phyloP scores from a whole-genome alignment of 2,113 vertebrate genomes.

The Rhinoderma darwinii region DNA sequence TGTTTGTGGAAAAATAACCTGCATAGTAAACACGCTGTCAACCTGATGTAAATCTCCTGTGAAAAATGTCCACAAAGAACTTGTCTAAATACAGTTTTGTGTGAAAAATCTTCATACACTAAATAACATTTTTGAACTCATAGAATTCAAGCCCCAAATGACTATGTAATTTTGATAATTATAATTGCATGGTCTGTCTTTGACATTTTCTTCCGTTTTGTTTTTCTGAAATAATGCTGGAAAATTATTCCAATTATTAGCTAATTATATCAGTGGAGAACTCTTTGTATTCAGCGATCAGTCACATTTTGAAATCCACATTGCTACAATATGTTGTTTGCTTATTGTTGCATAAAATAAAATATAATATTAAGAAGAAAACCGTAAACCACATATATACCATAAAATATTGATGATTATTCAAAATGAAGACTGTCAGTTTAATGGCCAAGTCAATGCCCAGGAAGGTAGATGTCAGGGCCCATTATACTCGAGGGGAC shows the following conservation, averaged over 20 bases:
- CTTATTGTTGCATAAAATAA: not conserved
- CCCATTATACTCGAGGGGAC: too few species aligned
- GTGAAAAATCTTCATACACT: not conserved
- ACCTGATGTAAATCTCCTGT: not conserved
- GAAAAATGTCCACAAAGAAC: not conserved
- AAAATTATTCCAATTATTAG: constrained; percentile 14
- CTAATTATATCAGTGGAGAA: constrained; percentile 9
- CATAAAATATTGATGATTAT: not conserved
- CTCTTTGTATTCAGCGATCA: not conserved
- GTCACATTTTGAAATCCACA: constrained; percentile 4
- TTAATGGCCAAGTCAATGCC: not conserved
- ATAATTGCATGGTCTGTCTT: not conserved
- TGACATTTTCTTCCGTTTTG: not conserved
- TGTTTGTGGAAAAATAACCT: not conserved
- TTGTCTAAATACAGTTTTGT: not conserved
- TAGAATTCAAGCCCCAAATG: constrained; percentile 2
- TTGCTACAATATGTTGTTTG: not conserved
- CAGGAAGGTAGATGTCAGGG: too few species aligned
- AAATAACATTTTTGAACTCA: not conserved
- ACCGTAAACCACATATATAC: not conserved
- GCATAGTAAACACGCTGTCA: not conserved
- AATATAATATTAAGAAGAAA: not conserved
- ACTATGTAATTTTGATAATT: constrained; percentile 16
- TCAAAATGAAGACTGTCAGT: not conserved
- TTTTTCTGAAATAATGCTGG: not conserved